A percentile compares a stretch with the other conserved stretches of the same genome.
phyloP scores from a whole-genome alignment of 2,113 vertebrate species.

The Budorcas taxicolor region DNA sequence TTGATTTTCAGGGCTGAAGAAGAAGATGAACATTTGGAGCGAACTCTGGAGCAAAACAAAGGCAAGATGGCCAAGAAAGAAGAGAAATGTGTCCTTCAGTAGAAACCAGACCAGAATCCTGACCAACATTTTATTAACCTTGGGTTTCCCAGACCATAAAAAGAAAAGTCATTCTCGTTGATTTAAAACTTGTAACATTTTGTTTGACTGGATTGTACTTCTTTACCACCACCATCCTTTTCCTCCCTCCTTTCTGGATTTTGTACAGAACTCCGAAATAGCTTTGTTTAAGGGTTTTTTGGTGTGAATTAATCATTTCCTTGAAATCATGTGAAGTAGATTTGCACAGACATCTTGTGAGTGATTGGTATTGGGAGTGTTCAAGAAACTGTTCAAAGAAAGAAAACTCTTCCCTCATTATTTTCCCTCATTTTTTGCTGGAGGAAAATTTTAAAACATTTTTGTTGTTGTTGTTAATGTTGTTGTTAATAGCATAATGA shows the following conservation, averaged over 20 bases:
- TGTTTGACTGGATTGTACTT: slow-evolving; percentile 72
- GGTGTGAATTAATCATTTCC: slow-evolving; percentile 67
- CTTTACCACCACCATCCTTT: slow-evolving; percentile 30
- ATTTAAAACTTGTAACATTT: slow-evolving; percentile 72
- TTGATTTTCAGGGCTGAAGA: slow-evolving; percentile 90
- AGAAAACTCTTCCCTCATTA: not conserved
- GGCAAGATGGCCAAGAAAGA: slow-evolving; percentile 99
- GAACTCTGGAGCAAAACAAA: slow-evolving; percentile 99
- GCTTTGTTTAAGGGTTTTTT: slow-evolving; percentile 64
- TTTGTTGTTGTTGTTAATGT: slow-evolving; percentile 75
- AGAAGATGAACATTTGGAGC: slow-evolving; percentile 98
- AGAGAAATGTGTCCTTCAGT: slow-evolving; percentile 96
- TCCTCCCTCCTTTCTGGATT: slow-evolving; percentile 57
- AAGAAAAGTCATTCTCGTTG: slow-evolving; percentile 49
- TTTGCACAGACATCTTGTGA: slow-evolving; percentile 68
- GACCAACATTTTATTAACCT: slow-evolving; percentile 60
- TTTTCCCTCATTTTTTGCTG: slow-evolving; percentile 56
- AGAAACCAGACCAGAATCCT: slow-evolving; percentile 69
- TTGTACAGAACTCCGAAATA: slow-evolving; percentile 61
- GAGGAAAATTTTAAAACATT: slow-evolving; percentile 74
- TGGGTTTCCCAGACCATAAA: slow-evolving; percentile 56
- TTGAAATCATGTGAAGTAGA: slow-evolving; percentile 70
- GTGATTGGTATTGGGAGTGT: slow-evolving; percentile 49
- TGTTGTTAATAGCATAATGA: slow-evolving; percentile 75
- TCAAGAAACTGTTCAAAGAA: slow-evolving; percentile 48